These are phyloP conservation scores for Neoascia interrupta DNA, from an alignment of 2,888 invertebrate species.

Conservation along the genomic window DNA sequence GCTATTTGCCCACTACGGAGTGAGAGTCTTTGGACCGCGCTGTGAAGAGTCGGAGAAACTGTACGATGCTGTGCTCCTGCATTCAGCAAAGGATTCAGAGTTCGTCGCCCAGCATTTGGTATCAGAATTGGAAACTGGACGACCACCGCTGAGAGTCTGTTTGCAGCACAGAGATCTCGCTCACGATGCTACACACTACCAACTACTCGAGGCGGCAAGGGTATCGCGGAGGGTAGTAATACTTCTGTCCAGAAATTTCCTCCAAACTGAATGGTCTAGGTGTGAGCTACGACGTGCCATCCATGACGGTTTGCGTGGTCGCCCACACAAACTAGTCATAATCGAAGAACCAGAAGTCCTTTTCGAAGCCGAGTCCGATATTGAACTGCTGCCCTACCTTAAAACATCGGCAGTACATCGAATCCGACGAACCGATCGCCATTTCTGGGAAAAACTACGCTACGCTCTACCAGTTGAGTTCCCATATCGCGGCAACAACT, in stretches of 20 bases:
- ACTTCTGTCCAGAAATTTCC: slow-evolving; percentile 92
- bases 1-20: slow-evolving; percentile 92
- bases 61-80: slow-evolving; percentile 95
- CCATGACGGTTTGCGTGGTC: slow-evolving; percentile 92
- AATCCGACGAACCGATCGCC: slow-evolving; percentile 91
- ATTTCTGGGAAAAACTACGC: slow-evolving; percentile 95
- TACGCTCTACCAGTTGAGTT: slow-evolving; percentile 91
- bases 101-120: slow-evolving; percentile 92
- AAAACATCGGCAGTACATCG: slow-evolving; percentile 88
- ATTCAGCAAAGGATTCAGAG: slow-evolving; percentile 94
- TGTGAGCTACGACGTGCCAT: slow-evolving; percentile 94
- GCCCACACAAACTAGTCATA: slow-evolving; percentile 92
- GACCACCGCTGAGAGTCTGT: slow-evolving; percentile 88
- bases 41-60: slow-evolving; percentile 91
- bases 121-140: slow-evolving; percentile 91
- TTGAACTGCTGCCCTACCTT: slow-evolving; percentile 92
- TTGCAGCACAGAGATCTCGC: slow-evolving; percentile 93
- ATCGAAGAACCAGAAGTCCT: slow-evolving; percentile 92
- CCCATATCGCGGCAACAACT: slow-evolving; percentile 92
- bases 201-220: slow-evolving; percentile 90
- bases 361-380: slow-evolving; percentile 91
- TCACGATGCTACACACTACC: slow-evolving; percentile 83
- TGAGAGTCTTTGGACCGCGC: slow-evolving; percentile 88
- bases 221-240: slow-evolving; percentile 92
- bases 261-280: slow-evolving; percentile 96